Evolutionary conservation across 2,797 vertebrate genomes (phyloP).

Genomic region (Macropus fuliginosus): DNA sequence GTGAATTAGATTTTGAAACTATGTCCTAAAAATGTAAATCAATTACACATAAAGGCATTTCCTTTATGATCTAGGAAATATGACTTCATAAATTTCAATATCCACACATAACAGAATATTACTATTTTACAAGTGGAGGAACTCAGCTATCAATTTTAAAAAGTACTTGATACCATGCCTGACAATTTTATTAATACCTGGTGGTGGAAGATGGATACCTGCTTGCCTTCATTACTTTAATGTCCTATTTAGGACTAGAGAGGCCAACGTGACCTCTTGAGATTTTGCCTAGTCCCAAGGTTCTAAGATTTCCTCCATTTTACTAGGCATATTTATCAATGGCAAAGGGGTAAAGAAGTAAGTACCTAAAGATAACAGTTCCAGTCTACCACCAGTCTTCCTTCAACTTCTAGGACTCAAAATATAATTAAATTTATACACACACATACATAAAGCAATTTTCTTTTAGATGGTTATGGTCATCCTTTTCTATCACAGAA

Average conservation of each 20-base stretch:
- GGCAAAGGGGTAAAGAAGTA: neutral
- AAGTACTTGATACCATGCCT: neutral
- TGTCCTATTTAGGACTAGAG: neutral
- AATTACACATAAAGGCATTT: constrained; percentile 27
- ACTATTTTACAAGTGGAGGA: constrained; percentile 48
- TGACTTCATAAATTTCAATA: constrained; percentile 34
- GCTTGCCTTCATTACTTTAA: neutral
- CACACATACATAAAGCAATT: neutral
- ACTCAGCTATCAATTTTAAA: constrained; percentile 53
- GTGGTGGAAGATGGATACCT: neutral
- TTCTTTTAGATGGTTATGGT: neutral
- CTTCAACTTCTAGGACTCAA: constrained; percentile 25
- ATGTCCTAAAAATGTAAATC: neutral
- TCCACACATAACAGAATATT: neutral
- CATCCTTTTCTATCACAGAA: constrained; percentile 29
- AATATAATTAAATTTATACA: neutral
- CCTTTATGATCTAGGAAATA: constrained; percentile 46
- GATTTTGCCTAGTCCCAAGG: constrained; percentile 2
- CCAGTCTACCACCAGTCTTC: neutral
- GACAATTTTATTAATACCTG: constrained; percentile 30
- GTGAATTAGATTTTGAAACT: constrained; percentile 45
- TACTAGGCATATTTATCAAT: constrained; percentile 13
- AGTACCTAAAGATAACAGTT: constrained; percentile 43
- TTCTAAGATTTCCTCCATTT: constrained; percentile 27
- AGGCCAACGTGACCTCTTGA: constrained; percentile 27